These are phyloP conservation scores for Numenius phaeopus DNA, from an alignment of 2,797 vertebrate genomes.

Conservation along the genomic window DNA sequence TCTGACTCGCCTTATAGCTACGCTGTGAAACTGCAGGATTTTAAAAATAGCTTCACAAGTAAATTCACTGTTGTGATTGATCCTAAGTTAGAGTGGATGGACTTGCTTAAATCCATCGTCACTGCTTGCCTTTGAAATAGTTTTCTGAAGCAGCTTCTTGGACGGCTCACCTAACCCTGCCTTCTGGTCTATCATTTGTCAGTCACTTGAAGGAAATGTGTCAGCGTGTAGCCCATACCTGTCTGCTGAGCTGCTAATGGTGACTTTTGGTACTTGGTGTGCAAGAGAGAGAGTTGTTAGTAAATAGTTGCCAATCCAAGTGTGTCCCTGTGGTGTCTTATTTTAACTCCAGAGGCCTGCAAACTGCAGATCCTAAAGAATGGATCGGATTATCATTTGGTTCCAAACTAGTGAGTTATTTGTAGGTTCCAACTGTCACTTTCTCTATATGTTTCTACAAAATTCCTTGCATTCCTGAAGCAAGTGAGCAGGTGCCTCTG, in stretches of 20 bases:
- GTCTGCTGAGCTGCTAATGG: background rate
- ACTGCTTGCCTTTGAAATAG: background rate
- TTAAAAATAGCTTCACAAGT: conserved; percentile 12
- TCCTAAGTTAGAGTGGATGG: background rate
- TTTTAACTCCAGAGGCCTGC: background rate
- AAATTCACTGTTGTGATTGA: background rate
- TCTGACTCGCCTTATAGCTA: conserved; percentile 2
- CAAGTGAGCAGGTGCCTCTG: background rate
- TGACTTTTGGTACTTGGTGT: background rate
- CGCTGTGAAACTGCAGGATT: background rate
- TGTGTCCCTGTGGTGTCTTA: background rate
- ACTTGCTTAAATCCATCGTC: background rate
- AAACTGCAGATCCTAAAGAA: background rate
- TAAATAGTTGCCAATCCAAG: background rate
- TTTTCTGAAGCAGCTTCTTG: background rate
- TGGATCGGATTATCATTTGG: fast-evolving
- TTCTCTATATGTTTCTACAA: background rate
- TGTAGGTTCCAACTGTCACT: background rate
- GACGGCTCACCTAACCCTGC: background rate
- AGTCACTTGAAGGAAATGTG: background rate
- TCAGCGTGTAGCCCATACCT: background rate
- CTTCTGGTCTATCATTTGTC: background rate
- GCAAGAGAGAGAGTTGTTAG: background rate
- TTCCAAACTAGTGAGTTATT: background rate
- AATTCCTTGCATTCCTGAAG: background rate